Evolutionary conservation across 1,140 invertebrate genomes (phyloP), one percentile per base, ranked within the genome.

Genomic region (Drosophila nigrodunni): DNA sequence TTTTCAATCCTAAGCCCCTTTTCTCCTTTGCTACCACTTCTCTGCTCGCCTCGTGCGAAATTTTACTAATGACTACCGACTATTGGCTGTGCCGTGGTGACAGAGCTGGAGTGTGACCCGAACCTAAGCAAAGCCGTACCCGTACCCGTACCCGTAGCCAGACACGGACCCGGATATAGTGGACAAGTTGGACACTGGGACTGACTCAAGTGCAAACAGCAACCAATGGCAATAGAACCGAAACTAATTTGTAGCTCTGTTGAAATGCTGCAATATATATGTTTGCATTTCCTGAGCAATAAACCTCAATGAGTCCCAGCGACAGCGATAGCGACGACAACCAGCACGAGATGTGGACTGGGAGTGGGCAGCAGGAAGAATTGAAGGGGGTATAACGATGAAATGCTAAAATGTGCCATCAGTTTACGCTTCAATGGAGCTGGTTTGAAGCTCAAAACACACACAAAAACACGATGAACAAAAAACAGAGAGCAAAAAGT

Each of bases 281-380:
- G 83, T 88, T 87, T 87, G 83, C 83, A 74, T 88, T 82, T 88
- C 70, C 77, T 68, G 68, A 83, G 83, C 83, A 80, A 88, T 87
- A 87, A 87, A 83, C 80, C 79, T 71, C 73, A 87, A 88, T 87
- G 83, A 79, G 76, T 65, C 71, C 69, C 76, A 71, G 70, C 60
- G 80, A 57, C 44, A 52, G 21, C 8, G 44, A 43, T 34, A 46
- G 41, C 57, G 57, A 54, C 50, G 39, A 50, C 64, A 41, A 71
- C 54, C 59, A 41, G 8, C 21, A 43, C 9, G 18, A 21, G 18
- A 1, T 21, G 18, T 15, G 15, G 15, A 15, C 15, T 15, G 18
- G 18, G 49, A 58, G 15, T 21, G 49, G 34, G 30, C 25, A 30
- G 6, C 2, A 30, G 2, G 4, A 30, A 30, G 18, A 2, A 21